Evolutionary conservation across 2,113 vertebrate genomes (phyloP), one percentile per base, ranked within the genome.

Genomic region (Neodon shergylaensis): DNA sequence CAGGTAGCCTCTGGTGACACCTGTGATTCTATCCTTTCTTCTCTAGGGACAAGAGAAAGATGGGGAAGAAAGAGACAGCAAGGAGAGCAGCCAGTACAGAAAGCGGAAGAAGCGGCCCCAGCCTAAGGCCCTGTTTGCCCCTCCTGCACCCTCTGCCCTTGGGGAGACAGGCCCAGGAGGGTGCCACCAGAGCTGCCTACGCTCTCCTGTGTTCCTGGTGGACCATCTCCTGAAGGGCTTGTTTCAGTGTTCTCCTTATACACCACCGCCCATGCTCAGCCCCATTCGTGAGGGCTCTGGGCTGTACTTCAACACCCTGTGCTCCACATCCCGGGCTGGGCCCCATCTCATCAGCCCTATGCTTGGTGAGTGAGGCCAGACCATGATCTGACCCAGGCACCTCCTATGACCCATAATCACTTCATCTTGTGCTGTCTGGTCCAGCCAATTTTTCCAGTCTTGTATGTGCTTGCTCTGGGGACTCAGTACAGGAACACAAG

Each of bases 191-290:
- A 99, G 98, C 92, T 98, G 98, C 81, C 98, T 99, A 17, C 98
- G 98, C 19, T 98, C 98, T 0, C 98, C 98, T 0, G 95, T 97
- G 13, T 98, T 98, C 88, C 97, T 99, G 63, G 97, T 98, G 42
- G 98, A 98, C 65, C 96, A 96, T 17, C 95, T 98, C 12, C 96
- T 98, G 65, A 97, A 98, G 58, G 97, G 98, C 22, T 31, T 98
- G n/a, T 97, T 98, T 79, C 98, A 98, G 81, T 95, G 94, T 58
- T 98, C 98, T 0, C 97, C 98, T 0, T 99, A 99, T 93, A 99
- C 98, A 0, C 99, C 99, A 0, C 99, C 98, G 0, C 99, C 98
- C 0, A 99, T 99, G 98, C 98, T 99, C 76, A 99, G 98, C 96
- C 98, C 98, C 7, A 94, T 98, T 9, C 98, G 98, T 5, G 98